These are phyloP conservation scores for Bombycilla garrulus DNA, from an alignment of 2,113 vertebrate genomes.

Conservation along the genomic window DNA sequence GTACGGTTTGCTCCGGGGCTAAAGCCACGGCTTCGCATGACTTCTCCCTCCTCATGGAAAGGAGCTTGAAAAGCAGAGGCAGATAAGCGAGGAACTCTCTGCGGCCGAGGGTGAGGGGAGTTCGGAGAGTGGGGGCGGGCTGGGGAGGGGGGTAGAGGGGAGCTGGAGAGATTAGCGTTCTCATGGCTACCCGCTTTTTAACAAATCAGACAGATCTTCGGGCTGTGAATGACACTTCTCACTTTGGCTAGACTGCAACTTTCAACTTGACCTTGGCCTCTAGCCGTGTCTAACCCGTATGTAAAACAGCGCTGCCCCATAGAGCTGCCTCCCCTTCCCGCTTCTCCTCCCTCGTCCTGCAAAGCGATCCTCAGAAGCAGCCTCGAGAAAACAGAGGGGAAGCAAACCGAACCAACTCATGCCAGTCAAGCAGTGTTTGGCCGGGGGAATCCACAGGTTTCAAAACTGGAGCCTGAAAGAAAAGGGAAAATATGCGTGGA, in stretches of 20 bases:
- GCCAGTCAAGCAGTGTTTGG: background rate
- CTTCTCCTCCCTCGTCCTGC: background rate
- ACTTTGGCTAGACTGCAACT: constrained; percentile 81
- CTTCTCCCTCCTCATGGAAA: background rate
- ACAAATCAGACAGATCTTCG: constrained; percentile 64
- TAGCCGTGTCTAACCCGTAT: constrained; percentile 78
- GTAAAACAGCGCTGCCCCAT: constrained; percentile 74
- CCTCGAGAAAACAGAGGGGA: background rate
- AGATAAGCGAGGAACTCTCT: constrained; percentile 40
- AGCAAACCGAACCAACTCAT: constrained; percentile 11
- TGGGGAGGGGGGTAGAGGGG: background rate
- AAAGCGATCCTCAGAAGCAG: constrained; percentile 5
- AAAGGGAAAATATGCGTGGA: constrained; percentile 62
- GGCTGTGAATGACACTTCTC: constrained; percentile 78
- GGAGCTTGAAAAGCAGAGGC: background rate
- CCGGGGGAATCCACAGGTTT: constrained; percentile 33
- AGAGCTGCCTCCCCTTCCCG: constrained; percentile 22
- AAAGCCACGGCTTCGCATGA: constrained; percentile 14
- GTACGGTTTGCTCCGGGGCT: background rate
- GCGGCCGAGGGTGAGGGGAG: background rate
- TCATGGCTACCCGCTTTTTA: constrained; percentile 44
- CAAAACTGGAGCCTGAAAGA: constrained; percentile 51
- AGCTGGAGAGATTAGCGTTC: constrained; percentile 12
- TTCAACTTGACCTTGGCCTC: constrained; percentile 99
- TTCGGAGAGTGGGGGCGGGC: background rate